Conservation (phyloP, 2,113 vertebrate genomes). For the Trogon surrucura region DNA sequence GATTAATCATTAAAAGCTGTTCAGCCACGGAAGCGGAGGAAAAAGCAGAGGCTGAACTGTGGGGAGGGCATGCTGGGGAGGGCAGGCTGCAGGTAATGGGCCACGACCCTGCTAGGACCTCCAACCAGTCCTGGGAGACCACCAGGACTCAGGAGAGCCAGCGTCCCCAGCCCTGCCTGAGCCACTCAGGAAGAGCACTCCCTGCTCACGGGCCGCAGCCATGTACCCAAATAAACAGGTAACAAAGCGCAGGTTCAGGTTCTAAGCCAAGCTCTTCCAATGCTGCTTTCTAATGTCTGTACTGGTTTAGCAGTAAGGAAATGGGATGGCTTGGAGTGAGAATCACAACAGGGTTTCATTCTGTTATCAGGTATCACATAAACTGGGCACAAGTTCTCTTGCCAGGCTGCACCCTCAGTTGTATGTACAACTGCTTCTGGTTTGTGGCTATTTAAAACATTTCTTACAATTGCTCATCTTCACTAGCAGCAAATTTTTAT, state of each 20-base stretch:
- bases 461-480: background rate
- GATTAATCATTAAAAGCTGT: background rate
- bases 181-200: fast-evolving
- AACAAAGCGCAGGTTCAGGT: fast-evolving
- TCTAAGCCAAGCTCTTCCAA: background rate
- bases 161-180: background rate
- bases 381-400: background rate
- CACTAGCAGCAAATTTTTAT: conserved; percentile 8
- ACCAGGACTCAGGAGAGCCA: background rate
- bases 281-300: background rate
- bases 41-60: background rate
- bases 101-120: background rate
- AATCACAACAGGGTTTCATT: fast-evolving
- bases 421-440: background rate
- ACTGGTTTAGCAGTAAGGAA: background rate
- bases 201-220: fast-evolving
- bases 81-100: background rate
- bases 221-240: background rate
- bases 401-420: background rate
- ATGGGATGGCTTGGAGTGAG: background rate
- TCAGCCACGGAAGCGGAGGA: background rate
- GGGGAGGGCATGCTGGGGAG: background rate
- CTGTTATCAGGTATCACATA: background rate
- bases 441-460: background rate
- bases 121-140: background rate